These are phyloP conservation scores for Myotis davidii DNA, from an alignment of 2,113 vertebrate genomes.

Conservation along the genomic window DNA sequence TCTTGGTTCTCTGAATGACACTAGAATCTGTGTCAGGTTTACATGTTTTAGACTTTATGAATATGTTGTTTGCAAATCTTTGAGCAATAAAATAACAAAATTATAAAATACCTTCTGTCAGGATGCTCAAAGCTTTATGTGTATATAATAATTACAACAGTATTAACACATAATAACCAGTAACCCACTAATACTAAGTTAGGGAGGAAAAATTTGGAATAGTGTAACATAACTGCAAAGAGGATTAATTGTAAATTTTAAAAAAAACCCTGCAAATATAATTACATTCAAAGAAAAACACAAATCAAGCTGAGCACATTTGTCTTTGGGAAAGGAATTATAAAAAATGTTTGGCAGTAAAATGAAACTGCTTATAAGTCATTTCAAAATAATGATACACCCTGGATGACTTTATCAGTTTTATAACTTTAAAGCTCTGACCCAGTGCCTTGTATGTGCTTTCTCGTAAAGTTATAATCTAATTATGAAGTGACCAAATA, in stretches of 20 bases:
- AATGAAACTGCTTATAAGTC: constrained; percentile 69
- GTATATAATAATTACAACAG: constrained; percentile 68
- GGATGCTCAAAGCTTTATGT: constrained; percentile 17
- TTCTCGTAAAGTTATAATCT: constrained; percentile 69
- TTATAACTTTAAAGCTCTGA: constrained; percentile 67
- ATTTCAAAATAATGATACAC: constrained; percentile 70
- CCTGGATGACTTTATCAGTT: constrained; percentile 56
- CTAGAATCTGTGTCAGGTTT: constrained; percentile 36
- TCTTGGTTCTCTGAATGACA: constrained; percentile 1
- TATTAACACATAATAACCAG: constrained; percentile 59
- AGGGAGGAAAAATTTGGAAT: constrained; percentile 38
- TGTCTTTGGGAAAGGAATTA: constrained; percentile 68
- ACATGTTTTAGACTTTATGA: constrained; percentile 53
- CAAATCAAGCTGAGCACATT: constrained; percentile 61
- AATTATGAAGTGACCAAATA: constrained; percentile 67
- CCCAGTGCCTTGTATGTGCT: constrained; percentile 1
- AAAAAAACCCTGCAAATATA: constrained; percentile 46
- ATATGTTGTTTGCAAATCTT: constrained; percentile 62
- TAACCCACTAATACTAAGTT: constrained; percentile 51
- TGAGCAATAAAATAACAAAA: constrained; percentile 62
- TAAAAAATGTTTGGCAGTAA: constrained; percentile 67
- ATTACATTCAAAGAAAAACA: constrained; percentile 70
- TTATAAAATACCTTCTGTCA: constrained; percentile 59
- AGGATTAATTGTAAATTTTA: constrained; percentile 62
- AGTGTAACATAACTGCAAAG: constrained; percentile 51